A percentile compares a stretch with the other conserved stretches of the same genome.
phyloP scores from a whole-genome alignment of 1,140 invertebrate species.

The Epicauta chinensis region DNA sequence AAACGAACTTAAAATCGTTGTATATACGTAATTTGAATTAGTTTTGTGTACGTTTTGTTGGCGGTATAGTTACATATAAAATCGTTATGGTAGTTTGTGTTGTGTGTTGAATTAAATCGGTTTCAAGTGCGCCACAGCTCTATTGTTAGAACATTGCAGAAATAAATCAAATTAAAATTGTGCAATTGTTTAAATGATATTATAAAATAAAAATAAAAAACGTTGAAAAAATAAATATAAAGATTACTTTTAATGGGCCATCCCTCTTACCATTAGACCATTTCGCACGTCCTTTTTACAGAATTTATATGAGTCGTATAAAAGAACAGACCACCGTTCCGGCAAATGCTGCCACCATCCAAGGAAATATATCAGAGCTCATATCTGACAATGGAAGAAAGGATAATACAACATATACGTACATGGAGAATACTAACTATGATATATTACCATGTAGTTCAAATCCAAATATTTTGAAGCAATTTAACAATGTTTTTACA shows the following conservation, averaged over 20 bases:
- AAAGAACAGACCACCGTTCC: constrained; percentile 18
- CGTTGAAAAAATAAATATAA: too few relatives aligned
- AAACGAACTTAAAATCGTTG: too few relatives aligned
- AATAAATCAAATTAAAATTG: too few relatives aligned
- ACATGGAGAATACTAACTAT: background rate
- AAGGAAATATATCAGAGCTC: constrained; percentile 21
- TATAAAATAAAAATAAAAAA: too few relatives aligned
- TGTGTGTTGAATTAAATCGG: too few relatives aligned
- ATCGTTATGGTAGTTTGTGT: too few relatives aligned
- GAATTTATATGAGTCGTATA: constrained; percentile 19
- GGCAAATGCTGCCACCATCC: constrained; percentile 8
- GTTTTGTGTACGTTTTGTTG: too few relatives aligned
- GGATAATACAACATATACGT: constrained; percentile 14
- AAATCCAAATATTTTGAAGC: background rate
- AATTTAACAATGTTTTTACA: background rate
- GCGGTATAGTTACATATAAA: too few relatives aligned
- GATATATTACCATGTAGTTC: background rate
- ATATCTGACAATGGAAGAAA: constrained; percentile 15
- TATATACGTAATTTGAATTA: too few relatives aligned
- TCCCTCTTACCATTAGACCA: constrained; percentile 14
- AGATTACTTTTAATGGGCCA: constrained; percentile 5
- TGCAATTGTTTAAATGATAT: too few relatives aligned
- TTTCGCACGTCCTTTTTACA: constrained; percentile 19
- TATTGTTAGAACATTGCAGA: too few relatives aligned
- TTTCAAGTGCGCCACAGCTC: too few relatives aligned